A percentile compares a stretch with the other conserved stretches of the same genome.
Conservation (phyloP, 2,797 vertebrate genomes). For the Saxicola maurus region DNA sequence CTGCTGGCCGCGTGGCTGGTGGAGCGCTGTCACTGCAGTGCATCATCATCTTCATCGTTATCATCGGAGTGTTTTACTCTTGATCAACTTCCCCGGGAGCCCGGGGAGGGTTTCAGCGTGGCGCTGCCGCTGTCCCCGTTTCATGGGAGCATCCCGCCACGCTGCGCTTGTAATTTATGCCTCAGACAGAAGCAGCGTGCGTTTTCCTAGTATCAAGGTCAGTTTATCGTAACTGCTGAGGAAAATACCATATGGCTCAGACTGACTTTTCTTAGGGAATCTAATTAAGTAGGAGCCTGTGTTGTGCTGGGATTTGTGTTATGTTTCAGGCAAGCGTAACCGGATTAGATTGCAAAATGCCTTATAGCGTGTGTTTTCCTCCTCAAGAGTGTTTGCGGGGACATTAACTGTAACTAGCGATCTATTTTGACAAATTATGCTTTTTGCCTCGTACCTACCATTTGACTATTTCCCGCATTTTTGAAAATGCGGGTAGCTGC, state of each 20-base stretch:
- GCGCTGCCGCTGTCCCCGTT: neutral
- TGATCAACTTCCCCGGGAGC: neutral
- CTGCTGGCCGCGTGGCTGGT: neutral
- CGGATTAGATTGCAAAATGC: neutral
- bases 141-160: neutral
- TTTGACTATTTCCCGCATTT: neutral
- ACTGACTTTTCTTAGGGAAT: neutral
- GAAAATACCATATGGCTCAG: conserved; percentile 52
- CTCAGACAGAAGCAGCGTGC: neutral
- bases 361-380: neutral
- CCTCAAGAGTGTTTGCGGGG: neutral
- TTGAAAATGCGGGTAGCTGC: neutral
- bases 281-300: neutral
- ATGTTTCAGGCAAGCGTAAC: neutral
- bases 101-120: neutral
- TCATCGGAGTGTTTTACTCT: neutral
- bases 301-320: neutral
- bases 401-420: neutral
- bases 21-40: neutral
- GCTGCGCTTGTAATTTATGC: neutral
- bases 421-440: neutral
- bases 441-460: neutral
- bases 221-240: conserved; percentile 28
- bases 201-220: conserved; percentile 51
- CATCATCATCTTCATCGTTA: neutral